A percentile compares a stretch with the other conserved stretches of the same genome.
These are phyloP conservation scores for Parazoanthus darwini DNA, from an alignment of 92 coral and sea anemone genomes.

Conservation along the genomic window DNA sequence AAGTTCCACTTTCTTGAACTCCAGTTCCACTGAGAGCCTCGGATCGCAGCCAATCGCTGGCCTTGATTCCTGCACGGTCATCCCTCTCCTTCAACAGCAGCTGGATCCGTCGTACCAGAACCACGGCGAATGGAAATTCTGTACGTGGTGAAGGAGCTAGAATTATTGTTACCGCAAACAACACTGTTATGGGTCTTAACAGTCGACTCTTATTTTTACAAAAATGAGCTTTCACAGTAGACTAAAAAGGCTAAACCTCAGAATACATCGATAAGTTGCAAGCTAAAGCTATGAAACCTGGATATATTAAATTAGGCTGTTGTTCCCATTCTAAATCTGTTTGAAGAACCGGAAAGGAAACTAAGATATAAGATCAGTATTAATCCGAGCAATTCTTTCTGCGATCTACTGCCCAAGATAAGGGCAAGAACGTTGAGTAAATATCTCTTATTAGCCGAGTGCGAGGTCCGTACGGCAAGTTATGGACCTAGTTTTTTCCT, in stretches of 20 bases:
- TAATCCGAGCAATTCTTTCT: too few relatives aligned
- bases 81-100: conserved; percentile 65
- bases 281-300: too few relatives aligned
- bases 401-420: too few relatives aligned
- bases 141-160: neutral
- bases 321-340: too few relatives aligned
- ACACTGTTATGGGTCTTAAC: neutral
- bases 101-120: conserved; percentile 71
- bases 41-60: conserved; percentile 68
- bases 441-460: too few relatives aligned
- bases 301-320: too few relatives aligned
- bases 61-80: conserved; percentile 42
- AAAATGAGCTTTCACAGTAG: neutral
- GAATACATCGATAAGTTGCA: too few relatives aligned
- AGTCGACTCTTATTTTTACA: conserved; percentile 32
- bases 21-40: conserved; percentile 58
- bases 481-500: too few relatives aligned
- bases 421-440: too few relatives aligned
- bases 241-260: neutral
- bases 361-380: too few relatives aligned
- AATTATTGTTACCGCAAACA: neutral
- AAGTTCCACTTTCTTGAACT: conserved; percentile 51
- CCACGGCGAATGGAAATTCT: conserved; percentile 47
- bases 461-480: too few relatives aligned
- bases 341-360: too few relatives aligned